Conservation (phyloP, 2,797 vertebrate genomes). For the Myotis pilosus region DNA sequence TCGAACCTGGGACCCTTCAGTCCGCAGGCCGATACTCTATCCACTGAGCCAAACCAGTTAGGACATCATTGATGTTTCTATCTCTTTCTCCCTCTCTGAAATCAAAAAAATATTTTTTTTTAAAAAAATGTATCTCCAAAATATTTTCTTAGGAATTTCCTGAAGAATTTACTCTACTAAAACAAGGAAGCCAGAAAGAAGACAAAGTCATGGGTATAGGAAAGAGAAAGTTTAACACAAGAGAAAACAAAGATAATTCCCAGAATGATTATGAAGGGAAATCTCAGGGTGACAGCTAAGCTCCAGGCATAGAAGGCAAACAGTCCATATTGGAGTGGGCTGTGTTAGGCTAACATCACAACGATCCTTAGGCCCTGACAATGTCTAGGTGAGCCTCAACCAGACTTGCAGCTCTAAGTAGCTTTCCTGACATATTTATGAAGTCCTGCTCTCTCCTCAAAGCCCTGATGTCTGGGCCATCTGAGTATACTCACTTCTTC, state of each 20-base stretch:
- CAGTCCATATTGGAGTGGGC: background rate
- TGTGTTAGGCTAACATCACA: background rate
- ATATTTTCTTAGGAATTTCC: background rate
- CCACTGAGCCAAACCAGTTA: too few relatives aligned
- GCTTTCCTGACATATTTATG: background rate
- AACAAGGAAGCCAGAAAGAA: conserved; percentile 14
- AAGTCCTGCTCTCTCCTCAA: background rate
- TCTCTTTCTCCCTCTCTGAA: too few relatives aligned
- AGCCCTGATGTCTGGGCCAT: background rate
- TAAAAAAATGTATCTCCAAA: background rate
- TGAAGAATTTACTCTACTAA: background rate
- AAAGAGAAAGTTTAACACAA: background rate
- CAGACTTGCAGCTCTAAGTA: background rate
- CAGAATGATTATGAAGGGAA: background rate
- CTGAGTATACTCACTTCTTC: background rate
- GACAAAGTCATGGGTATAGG: background rate
- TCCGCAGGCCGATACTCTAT: too few relatives aligned
- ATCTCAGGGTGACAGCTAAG: background rate
- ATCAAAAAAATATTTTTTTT: too few relatives aligned
- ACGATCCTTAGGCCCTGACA: background rate
- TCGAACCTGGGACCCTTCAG: too few relatives aligned
- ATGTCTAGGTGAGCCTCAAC: background rate
- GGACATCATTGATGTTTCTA: too few relatives aligned
- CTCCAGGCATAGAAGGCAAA: background rate
- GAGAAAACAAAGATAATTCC: background rate